These are phyloP conservation scores for Myoxocephalus aenaeus DNA, from an alignment of 2,797 vertebrate species.

Conservation along the genomic window DNA sequence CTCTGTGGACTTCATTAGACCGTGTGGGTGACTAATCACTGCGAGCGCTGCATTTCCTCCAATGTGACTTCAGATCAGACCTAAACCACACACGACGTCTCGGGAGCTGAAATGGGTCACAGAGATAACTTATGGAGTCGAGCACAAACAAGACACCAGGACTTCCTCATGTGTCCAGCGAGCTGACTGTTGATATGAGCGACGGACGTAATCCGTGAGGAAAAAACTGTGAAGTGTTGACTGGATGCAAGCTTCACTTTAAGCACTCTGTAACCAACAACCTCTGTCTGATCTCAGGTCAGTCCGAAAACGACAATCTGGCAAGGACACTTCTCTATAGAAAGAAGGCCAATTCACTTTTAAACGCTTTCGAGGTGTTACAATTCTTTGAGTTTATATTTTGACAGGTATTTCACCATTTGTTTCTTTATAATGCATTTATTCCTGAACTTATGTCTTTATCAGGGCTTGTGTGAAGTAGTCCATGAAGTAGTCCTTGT, in stretches of 20 bases:
- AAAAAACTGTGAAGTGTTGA: slow-evolving; percentile 42
- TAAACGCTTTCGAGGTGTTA: too few relatives aligned
- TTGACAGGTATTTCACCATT: too few relatives aligned
- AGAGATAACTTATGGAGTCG: slow-evolving; percentile 11
- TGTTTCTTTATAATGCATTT: too few relatives aligned
- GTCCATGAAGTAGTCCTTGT: too few relatives aligned
- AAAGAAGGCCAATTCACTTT: too few relatives aligned
- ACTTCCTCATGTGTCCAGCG: slow-evolving; percentile 36
- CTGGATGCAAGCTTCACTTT: slow-evolving; percentile 28
- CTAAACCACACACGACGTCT: slow-evolving; percentile 24
- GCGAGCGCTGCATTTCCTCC: slow-evolving; percentile 32
- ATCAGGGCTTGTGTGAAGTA: too few relatives aligned
- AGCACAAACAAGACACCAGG: slow-evolving; percentile 8
- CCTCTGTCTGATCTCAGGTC: too few relatives aligned
- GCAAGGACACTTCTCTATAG: too few relatives aligned
- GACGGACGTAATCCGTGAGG: slow-evolving; percentile 43
- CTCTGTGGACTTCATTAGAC: slow-evolving; percentile 48
- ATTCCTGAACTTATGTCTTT: too few relatives aligned
- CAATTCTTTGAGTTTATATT: too few relatives aligned
- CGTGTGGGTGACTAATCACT: slow-evolving; percentile 42
- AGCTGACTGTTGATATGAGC: slow-evolving; percentile 32
- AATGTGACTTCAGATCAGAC: slow-evolving; percentile 42
- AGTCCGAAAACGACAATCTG: too few relatives aligned
- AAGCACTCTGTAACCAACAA: neutral
- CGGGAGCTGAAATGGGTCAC: slow-evolving; percentile 26